phyloP scores from a whole-genome alignment of 2,888 invertebrate genomes.

The Lochmaea capreae region DNA sequence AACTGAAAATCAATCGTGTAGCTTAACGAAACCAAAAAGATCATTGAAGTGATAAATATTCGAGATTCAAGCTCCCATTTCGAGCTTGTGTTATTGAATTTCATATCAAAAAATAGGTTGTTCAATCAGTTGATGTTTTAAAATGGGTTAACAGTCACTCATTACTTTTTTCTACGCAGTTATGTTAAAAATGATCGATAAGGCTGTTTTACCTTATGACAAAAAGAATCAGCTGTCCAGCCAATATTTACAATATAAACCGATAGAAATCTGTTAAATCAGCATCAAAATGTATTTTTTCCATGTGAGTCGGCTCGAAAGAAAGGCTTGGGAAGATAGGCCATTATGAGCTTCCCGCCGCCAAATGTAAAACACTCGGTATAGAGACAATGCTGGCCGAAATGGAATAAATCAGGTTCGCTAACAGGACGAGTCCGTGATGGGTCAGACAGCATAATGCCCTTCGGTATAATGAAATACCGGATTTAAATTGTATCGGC shows the following conservation, averaged over 20 bases:
- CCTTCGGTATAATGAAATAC: conserved; percentile 63
- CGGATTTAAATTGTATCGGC: conserved; percentile 64
- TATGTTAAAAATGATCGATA: neutral
- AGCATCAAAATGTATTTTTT: conserved; percentile 23
- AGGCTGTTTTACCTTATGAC: neutral
- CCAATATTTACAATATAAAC: conserved; percentile 9
- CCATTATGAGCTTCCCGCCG: conserved; percentile 55
- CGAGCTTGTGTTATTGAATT: too few relatives aligned
- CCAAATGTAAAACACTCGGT: conserved; percentile 54
- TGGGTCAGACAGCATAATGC: conserved; percentile 61
- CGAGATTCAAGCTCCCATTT: too few relatives aligned
- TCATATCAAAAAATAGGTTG: neutral
- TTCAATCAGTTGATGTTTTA: neutral
- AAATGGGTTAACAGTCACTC: neutral
- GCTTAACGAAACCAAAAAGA: too few relatives aligned
- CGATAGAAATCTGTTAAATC: conserved; percentile 20
- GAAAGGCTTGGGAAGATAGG: conserved; percentile 49
- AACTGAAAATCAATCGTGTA: too few relatives aligned
- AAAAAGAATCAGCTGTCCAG: neutral
- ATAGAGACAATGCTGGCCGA: conserved; percentile 61
- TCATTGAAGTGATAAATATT: too few relatives aligned
- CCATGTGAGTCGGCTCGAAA: conserved; percentile 38
- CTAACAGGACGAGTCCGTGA: conserved; percentile 62
- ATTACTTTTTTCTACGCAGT: neutral
- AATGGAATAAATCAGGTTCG: conserved; percentile 63